Percentiles rank a stretch among this genome's conserved stretches.
These are phyloP conservation scores for Triops longicaudatus DNA, from an alignment of 1,140 invertebrate genomes.

Conservation along the genomic window DNA sequence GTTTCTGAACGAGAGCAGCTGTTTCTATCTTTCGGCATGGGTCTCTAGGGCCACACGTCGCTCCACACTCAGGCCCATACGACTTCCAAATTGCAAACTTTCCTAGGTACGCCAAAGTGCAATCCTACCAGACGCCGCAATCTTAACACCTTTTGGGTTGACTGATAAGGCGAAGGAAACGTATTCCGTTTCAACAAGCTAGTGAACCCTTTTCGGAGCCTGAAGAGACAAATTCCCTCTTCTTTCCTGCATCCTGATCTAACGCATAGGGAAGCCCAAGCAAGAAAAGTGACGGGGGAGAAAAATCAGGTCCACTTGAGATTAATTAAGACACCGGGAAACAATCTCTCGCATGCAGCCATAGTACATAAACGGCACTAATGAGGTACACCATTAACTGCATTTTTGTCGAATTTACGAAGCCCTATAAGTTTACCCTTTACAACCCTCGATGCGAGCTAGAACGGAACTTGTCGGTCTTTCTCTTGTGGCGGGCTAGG, in stretches of 20 bases:
- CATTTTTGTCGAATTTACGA: background rate
- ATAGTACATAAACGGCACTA: background rate
- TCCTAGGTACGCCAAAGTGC: no score
- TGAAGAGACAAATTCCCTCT: background rate
- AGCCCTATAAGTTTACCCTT: slow-evolving; percentile 1
- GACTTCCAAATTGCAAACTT: no score
- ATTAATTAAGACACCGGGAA: slow-evolving; percentile 1
- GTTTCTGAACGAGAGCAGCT: background rate
- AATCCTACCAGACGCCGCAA: no score
- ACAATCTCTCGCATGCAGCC: slow-evolving; percentile 3
- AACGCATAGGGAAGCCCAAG: background rate
- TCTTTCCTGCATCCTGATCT: background rate
- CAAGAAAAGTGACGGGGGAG: background rate
- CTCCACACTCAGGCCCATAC: background rate
- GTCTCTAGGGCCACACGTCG: background rate
- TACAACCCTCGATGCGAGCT: background rate
- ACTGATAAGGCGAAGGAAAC: no score
- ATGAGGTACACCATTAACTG: background rate
- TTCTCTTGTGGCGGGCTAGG: background rate
- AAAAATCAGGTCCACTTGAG: background rate
- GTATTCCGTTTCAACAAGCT: no score
- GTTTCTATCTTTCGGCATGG: background rate
- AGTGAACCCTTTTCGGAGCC: no score
- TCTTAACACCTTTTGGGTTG: no score
- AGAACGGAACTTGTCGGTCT: background rate